Conservation (phyloP, 1,140 invertebrate genomes). For the Oscheius sp. region DNA sequence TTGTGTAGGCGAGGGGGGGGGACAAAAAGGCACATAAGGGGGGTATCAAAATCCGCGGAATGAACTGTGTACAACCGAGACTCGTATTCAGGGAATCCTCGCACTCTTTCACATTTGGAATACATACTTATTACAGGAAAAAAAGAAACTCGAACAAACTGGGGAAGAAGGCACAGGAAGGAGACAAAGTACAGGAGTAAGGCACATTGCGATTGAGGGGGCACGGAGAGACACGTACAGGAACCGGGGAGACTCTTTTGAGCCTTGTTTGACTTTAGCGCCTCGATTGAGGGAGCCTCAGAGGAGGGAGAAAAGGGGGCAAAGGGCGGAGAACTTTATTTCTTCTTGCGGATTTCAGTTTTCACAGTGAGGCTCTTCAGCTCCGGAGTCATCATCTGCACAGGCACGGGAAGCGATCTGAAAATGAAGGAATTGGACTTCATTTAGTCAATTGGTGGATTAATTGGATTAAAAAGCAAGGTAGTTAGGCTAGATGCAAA, state of each 20-base stretch:
- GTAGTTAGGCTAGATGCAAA: no score
- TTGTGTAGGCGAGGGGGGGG: no score
- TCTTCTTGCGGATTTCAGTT: constrained; percentile 1
- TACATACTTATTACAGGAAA: not conserved
- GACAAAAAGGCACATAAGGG: no score
- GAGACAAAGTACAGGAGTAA: no score
- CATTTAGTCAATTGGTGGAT: not conserved
- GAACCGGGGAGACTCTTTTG: no score
- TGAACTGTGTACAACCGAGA: not conserved
- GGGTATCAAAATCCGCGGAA: no score
- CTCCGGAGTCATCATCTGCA: not conserved
- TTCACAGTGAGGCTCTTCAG: not conserved
- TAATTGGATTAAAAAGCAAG: not conserved
- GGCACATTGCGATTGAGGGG: no score
- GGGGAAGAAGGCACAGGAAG: no score
- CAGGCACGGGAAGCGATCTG: not conserved
- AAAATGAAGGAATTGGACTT: not conserved
- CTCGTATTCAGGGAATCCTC: not conserved
- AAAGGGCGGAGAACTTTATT: not conserved
- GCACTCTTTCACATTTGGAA: not conserved
- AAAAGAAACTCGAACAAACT: not conserved
- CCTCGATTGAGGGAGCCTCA: no score
- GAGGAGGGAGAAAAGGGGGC: not conserved
- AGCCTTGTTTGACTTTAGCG: no score
- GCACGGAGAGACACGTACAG: no score